Percentiles rank a stretch among this genome's conserved stretches.
Evolutionary conservation across 2,888 invertebrate genomes (phyloP).

Genomic region (Pristionchus exspectatus): DNA sequence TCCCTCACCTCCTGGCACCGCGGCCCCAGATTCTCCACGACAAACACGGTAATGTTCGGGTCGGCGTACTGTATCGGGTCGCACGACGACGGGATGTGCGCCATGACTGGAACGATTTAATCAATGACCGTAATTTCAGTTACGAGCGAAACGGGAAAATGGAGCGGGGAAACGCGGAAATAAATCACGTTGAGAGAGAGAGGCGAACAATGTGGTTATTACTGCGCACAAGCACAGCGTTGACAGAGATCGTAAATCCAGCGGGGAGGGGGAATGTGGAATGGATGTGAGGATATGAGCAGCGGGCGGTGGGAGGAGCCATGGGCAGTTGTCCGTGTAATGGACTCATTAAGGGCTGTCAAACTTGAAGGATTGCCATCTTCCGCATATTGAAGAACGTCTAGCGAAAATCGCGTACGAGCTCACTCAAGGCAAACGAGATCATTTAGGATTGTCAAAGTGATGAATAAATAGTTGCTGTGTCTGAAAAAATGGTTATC

Average conservation of each 20-base stretch:
- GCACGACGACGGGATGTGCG: slow-evolving; percentile 55
- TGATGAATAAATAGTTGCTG: neutral
- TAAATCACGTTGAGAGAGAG: slow-evolving; percentile 20
- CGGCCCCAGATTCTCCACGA: slow-evolving; percentile 65
- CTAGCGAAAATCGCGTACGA: no score
- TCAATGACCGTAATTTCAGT: neutral
- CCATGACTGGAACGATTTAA: neutral
- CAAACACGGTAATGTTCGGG: slow-evolving; percentile 67
- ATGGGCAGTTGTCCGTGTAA: no score
- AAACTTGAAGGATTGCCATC: no score
- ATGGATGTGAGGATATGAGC: neutral
- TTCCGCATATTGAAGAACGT: no score
- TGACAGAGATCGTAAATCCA: slow-evolving; percentile 12
- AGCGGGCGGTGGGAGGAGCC: no score
- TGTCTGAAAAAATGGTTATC: no score
- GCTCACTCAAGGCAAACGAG: neutral
- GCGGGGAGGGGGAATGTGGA: neutral
- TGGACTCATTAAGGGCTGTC: no score
- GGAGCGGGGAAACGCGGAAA: neutral
- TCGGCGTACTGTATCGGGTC: slow-evolving; percentile 64
- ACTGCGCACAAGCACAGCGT: neutral
- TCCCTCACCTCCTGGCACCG: slow-evolving; percentile 69
- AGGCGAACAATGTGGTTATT: slow-evolving; percentile 33
- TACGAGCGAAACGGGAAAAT: neutral
- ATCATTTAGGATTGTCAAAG: neutral